These are phyloP conservation scores for Pristionchus mayeri DNA, from an alignment of 2,888 invertebrate genomes.

Conservation along the genomic window DNA sequence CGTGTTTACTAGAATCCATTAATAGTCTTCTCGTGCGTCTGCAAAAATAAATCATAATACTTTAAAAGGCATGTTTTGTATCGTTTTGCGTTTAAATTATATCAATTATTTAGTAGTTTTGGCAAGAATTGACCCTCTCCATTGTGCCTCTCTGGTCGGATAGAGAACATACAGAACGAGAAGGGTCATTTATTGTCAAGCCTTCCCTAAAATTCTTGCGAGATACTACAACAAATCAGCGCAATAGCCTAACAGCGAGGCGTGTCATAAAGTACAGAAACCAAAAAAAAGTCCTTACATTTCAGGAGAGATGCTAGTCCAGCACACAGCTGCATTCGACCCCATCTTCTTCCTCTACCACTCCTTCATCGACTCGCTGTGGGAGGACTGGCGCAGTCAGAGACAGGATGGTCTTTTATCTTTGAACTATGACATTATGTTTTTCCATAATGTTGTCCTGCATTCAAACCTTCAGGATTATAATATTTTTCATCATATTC, in stretches of 20 bases:
- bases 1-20: too few relatives aligned
- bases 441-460: too few relatives aligned
- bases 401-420: constrained; percentile 20
- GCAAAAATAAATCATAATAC: too few relatives aligned
- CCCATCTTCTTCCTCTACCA: constrained; percentile 46
- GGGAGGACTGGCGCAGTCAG: constrained; percentile 9
- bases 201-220: neutral
- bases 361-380: constrained; percentile 35
- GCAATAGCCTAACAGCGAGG: too few relatives aligned
- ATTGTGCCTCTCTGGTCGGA: neutral
- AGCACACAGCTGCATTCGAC: constrained; percentile 33
- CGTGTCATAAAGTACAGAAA: too few relatives aligned
- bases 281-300: neutral
- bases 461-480: too few relatives aligned
- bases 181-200: neutral
- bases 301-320: constrained; percentile 43
- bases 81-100: neutral
- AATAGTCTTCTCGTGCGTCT: too few relatives aligned
- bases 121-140: too few relatives aligned
- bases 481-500: too few relatives aligned
- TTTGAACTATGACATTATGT: too few relatives aligned
- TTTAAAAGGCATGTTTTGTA: too few relatives aligned
- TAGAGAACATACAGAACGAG: neutral
- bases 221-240: too few relatives aligned
- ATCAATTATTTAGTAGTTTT: neutral